Base-by-base conservation (phyloP, 2,888 invertebrate genomes). In the Drosophila tripunctata region DNA sequence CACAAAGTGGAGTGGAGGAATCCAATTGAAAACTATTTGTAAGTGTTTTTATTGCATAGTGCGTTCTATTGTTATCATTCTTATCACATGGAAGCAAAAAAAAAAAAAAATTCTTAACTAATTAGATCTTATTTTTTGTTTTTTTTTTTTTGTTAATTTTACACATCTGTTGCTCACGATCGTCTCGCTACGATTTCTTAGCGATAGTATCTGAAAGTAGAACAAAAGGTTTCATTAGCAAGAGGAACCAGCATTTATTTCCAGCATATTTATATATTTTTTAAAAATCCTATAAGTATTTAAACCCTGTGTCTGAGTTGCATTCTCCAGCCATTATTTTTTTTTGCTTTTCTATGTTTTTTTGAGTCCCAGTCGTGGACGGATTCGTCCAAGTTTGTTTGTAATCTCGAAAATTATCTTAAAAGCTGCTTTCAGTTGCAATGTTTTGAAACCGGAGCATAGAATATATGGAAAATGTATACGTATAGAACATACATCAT, bases 141-240 rank as follows among this genome's bases (percentile, higher is more conserved):
- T 17, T n/a, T 17, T 17, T 12, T 12, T 30, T 48, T 8, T 27
- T 69, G 61, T 22, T 19, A 44, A 43, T 60, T 60, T 33, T 35
- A 51, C 31, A 56, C 36, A 45, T 44, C 40, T 73, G 48, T 35
- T 44, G 58, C 61, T 36, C 30, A 54, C 48, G 62, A 45, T 58
- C 51, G 41, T 68, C 63, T 48, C 43, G 31, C 15, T 50, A 17
- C 12, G 17, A 40, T 60, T 47, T 31, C 48, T 64, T 72, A 76
- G 76, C 76, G 76, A 76, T 76, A 76, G 55, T 76, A 76, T 76
- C 76, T 76, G 76, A 50, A 76, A 76, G 56, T 76, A 80, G 43
- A 76, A 65, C 40, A 67, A 76, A 77, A 47, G 14, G 12, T 15
- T 30, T 22, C 14, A 72, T 80, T 75, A 75, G 67, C 58, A 30